phyloP scores from a whole-genome alignment of 2,888 invertebrate species.

The Pomacea canaliculata region DNA sequence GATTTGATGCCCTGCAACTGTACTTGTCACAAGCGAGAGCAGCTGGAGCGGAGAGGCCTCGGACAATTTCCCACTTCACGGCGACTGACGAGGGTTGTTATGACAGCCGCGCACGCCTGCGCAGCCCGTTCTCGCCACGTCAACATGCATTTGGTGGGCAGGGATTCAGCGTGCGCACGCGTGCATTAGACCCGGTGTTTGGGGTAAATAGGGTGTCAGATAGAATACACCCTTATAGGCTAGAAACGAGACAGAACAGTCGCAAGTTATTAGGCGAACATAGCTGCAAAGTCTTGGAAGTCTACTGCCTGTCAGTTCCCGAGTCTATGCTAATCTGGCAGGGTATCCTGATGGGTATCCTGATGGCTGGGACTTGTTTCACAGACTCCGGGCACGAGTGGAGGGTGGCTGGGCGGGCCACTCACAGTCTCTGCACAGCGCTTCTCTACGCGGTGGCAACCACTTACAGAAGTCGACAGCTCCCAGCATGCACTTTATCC shows the following conservation, averaged over 20 bases:
- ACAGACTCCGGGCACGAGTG: not conserved
- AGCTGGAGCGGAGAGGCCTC: conserved; percentile 19
- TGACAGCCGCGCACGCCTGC: conserved; percentile 33
- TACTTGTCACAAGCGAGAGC: conserved; percentile 30
- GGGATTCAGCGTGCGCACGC: conserved; percentile 13
- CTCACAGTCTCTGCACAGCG: not conserved
- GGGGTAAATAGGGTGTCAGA: conserved; percentile 35
- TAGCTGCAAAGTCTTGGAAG: conserved; percentile 25
- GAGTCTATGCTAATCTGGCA: conserved; percentile 24
- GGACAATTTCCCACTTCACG: conserved; percentile 29
- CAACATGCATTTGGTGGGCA: conserved; percentile 16
- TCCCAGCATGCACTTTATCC: too few species aligned
- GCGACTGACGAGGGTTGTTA: conserved; percentile 37
- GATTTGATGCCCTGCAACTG: conserved; percentile 32
- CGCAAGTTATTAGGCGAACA: conserved; percentile 27
- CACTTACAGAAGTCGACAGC: too few species aligned
- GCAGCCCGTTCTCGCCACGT: conserved; percentile 25
- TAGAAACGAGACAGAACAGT: conserved; percentile 30
- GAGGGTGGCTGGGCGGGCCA: not conserved
- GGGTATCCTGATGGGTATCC: not conserved
- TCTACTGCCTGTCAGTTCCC: conserved; percentile 28
- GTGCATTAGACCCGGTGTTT: conserved; percentile 31
- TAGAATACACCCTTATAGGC: conserved; percentile 19
- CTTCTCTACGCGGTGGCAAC: too few species aligned
- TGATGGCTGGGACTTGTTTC: too few species aligned